Evolutionary conservation across 1,140 invertebrate species (phyloP).

Genomic region (Drosophila subpulchrella): DNA sequence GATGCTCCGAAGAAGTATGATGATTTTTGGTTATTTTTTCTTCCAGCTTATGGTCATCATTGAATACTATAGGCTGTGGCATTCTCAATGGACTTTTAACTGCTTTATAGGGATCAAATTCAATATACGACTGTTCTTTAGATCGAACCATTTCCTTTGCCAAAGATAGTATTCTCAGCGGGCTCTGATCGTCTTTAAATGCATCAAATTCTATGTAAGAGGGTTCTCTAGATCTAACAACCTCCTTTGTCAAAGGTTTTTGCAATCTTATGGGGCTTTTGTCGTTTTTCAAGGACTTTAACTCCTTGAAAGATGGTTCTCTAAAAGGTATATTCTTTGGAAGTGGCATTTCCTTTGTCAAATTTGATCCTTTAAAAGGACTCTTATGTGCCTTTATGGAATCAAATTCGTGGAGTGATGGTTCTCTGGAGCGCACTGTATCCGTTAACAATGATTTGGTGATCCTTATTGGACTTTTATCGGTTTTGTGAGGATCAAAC

Average conservation of each 20-base stretch:
- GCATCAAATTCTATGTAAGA: constrained; percentile 15
- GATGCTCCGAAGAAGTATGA: background rate
- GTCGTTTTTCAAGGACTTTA: background rate
- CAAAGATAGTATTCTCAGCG: background rate
- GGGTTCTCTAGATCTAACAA: constrained; percentile 9
- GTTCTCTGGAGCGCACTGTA: constrained; percentile 11
- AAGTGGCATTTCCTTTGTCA: background rate
- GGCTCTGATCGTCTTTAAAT: background rate
- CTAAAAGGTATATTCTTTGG: background rate
- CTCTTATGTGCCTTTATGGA: background rate
- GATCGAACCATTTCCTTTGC: background rate
- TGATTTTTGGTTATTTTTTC: background rate
- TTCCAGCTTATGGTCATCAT: background rate
- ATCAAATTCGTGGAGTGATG: constrained; percentile 11
- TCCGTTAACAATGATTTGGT: background rate
- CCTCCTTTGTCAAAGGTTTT: background rate
- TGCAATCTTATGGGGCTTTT: background rate
- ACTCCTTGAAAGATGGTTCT: constrained; percentile 5
- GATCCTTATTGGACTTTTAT: background rate
- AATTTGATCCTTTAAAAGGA: background rate
- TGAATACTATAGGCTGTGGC: background rate
- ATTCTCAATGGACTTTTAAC: background rate
- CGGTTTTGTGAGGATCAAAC: background rate
- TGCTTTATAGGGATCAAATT: background rate
- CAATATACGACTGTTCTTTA: background rate